Base-by-base conservation (phyloP, 2,113 vertebrate species). In the Sakesphorus luctuosus region DNA sequence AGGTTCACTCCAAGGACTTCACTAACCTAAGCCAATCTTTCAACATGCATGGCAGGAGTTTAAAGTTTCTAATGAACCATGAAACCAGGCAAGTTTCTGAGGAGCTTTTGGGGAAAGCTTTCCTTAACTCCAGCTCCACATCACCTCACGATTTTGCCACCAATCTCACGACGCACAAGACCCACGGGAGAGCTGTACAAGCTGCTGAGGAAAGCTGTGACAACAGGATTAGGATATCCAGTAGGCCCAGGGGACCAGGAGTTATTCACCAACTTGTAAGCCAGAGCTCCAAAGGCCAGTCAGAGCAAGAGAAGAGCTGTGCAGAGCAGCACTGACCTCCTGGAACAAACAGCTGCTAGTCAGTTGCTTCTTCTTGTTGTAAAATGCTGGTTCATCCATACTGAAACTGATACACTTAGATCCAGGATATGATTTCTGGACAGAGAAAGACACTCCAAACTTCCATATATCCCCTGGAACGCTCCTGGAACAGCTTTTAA, bases 11-110 rank as follows among this genome's bases (percentile, higher is more conserved):
- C 0, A 87, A 91, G 89, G 66, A 76, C 49, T 89, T 83, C 87
- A 91, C 24, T 93, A 81, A 96, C 81, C 94, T 73, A 84, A 87
- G 71, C 81, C 94, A 94, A 89, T 91, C 94, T 96, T 94, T 96
- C 95, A 96, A 49, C 78, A 25, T 65, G 62, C 81, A 82, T 93
- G 87, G 81, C 87, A 89, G 53, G 87, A 87, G 87, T 87, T 92
- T 96, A 84, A 91, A 89, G 87, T 62, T 87, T 59, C 87, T 88
- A 95, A 96, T 77, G 84, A 93, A 86, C 90, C 89, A 90, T 56
- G 78, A 96, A 95, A 95, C 93, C 93, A 97, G 35, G 67, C 59
- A 83, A 92, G 78, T 90, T 96, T 79, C 87, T 50, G 3, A 55
- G 40, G 63, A 93, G 87, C 47, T 88, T 90, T 90, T 50, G 9